These are phyloP conservation scores for Bibio marci DNA, from an alignment of 2,888 invertebrate species.

Conservation along the genomic window DNA sequence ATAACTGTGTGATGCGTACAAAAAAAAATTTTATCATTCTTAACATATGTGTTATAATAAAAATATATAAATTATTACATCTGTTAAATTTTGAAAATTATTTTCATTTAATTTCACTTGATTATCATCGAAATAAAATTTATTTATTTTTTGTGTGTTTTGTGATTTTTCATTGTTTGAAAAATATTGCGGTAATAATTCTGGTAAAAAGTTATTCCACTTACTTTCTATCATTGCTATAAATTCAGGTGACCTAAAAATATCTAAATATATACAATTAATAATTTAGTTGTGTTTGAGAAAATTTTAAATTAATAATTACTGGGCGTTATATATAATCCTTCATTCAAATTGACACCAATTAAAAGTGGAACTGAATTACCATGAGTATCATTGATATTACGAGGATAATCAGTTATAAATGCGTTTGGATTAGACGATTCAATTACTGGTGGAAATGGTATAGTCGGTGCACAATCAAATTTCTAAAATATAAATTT, in stretches of 20 bases:
- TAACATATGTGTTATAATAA: too few relatives aligned
- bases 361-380: slow-evolving; percentile 46
- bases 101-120: too few relatives aligned
- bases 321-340: slow-evolving; percentile 42
- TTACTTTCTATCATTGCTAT: slow-evolving; percentile 35
- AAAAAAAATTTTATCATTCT: too few relatives aligned
- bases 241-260: slow-evolving; percentile 29
- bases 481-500: too few relatives aligned
- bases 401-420: slow-evolving; percentile 42
- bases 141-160: slow-evolving; percentile 34
- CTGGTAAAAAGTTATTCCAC: slow-evolving; percentile 38
- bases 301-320: too few relatives aligned
- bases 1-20: too few relatives aligned
- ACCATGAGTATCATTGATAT: slow-evolving; percentile 19
- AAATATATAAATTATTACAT: too few relatives aligned
- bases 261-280: too few relatives aligned
- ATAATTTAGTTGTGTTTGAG: too few relatives aligned
- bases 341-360: slow-evolving; percentile 57
- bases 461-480: slow-evolving; percentile 69
- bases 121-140: slow-evolving; percentile 35
- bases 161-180: slow-evolving; percentile 33
- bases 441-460: slow-evolving; percentile 62
- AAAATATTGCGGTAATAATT: slow-evolving; percentile 41
- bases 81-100: too few relatives aligned
- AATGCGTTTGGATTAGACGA: slow-evolving; percentile 50